Base-by-base conservation (phyloP, 2,888 invertebrate genomes). In the Linnaemya tessellans region DNA sequence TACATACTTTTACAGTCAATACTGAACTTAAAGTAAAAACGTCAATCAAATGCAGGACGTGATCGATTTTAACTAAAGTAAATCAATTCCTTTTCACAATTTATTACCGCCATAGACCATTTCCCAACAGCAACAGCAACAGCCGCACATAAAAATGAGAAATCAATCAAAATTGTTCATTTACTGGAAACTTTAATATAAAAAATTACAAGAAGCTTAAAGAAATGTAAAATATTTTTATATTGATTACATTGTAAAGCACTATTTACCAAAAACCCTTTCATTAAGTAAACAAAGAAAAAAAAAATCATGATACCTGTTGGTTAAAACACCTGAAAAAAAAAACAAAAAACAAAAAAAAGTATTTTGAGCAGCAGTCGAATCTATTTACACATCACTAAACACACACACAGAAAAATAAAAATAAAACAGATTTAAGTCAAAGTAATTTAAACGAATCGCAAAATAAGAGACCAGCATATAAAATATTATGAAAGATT, bases 191-290 rank as follows among this genome's bases (percentile, higher is more conserved):
- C 38, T 58, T 35, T 35, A 70, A 64, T 79, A 54, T 13, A 62
- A 11, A 11, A 54, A 68, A 74, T 67, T 49, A 49, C 74, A 75
- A 71, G 38, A 41, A 70, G 38, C 43, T 30, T 25, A 70, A 74
- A 71, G 64, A 46, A 73, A 73, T 73, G 38, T 49, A 64, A 75
- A 64, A 77, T 46, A 64, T 84, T 68, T 67, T 64, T 46, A 56
- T 70, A 80, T 84, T 84, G 84, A 84, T 84, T 80, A 84, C 80
- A 84, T 65, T 62, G 80, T 75, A 80, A 84, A 70, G 74, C 64
- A 70, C 58, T 80, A 64, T 70, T 80, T 80, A 35, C 68, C 35
- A 70, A 51, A 65, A 84, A 41, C 68, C 70, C 80, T 80, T 84
- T 80, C 70, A 80, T 84, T 75, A 70, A 74, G 18, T 41, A 64